Evolutionary conservation across 2,113 vertebrate species (phyloP), one percentile per base, ranked within the genome.

Genomic region (Raja brachyura): DNA sequence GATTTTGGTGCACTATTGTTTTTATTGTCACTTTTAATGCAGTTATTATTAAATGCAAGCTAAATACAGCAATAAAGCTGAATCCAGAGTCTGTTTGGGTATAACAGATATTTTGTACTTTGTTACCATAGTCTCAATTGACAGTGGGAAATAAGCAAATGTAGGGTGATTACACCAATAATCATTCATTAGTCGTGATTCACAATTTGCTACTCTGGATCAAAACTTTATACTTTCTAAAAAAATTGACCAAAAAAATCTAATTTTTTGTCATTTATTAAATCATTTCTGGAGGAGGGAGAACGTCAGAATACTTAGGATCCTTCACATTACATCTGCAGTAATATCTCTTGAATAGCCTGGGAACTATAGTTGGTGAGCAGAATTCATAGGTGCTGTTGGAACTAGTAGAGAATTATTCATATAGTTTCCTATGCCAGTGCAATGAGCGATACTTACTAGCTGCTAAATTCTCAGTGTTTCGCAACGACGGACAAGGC

Each of bases 391-490:
- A 61, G 56, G 11, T 85, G 56, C 54, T 83, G 81, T 13, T 85
- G 81, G 9, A n/a, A 8, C 20, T 11, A 85, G 81, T 13, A n/a
- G 56, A 13, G 25, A 61, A n/a, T 13, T 61, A 1, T 28, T 10
- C 81, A 59, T 3, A 85, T 85, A 11, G 10, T 28, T 85, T 28
- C 25, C 59, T 61, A 59, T 5, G 11, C 11, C 18, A 10, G 25
- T 85, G 81, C 54, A n/a, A 25, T 61, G 25, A n/a, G 56, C 18
- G 54, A 18, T 20, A 25, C 20, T 83, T 83, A 6, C 79, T 39
- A 83, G 48, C 81, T 85, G 81, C 25, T 61, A 54, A 83, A 56
- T 83, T 83, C 79, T 83, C 79, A 83, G 54, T 28, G 79, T 56
- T 83, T 22, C 22, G 9, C 3, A 48, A 83, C 48, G 20, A 83